Evolutionary conservation across 2,797 vertebrate genomes (phyloP).

Genomic region (Ctenosaura bakeri): DNA sequence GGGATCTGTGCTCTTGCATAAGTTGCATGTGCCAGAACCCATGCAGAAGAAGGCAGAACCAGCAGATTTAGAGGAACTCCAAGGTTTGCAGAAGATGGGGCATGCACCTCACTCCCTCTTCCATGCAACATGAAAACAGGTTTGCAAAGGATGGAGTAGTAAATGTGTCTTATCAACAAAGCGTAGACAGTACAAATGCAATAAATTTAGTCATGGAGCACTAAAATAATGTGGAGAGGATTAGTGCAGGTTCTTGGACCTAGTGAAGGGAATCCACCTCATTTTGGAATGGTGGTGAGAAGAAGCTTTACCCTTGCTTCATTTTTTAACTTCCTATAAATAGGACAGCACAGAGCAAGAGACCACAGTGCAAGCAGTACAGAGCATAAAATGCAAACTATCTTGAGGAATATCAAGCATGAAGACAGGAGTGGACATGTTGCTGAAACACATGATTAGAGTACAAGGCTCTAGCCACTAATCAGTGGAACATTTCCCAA

Average conservation of each 20-base stretch:
- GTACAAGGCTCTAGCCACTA: neutral
- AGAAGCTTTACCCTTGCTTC: no score
- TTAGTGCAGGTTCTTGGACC: no score
- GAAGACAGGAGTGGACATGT: neutral
- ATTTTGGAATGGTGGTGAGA: no score
- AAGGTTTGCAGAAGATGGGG: neutral
- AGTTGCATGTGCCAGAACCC: neutral
- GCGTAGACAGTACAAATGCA: neutral
- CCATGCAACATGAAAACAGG: neutral
- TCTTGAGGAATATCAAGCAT: neutral
- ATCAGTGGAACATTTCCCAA: neutral
- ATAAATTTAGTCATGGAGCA: neutral
- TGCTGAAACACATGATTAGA: neutral
- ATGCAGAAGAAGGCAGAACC: neutral
- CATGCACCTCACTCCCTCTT: neutral
- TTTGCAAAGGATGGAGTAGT: neutral
- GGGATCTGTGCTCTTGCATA: no score
- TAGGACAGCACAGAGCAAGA: neutral
- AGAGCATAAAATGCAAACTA: neutral
- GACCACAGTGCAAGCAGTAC: neutral
- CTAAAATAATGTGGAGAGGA: neutral
- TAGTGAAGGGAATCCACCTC: no score
- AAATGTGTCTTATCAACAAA: neutral
- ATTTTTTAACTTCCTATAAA: neutral
- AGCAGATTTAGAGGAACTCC: neutral